Conservation (phyloP, 2,888 invertebrate species). For the Chymomyza fuscimana region DNA sequence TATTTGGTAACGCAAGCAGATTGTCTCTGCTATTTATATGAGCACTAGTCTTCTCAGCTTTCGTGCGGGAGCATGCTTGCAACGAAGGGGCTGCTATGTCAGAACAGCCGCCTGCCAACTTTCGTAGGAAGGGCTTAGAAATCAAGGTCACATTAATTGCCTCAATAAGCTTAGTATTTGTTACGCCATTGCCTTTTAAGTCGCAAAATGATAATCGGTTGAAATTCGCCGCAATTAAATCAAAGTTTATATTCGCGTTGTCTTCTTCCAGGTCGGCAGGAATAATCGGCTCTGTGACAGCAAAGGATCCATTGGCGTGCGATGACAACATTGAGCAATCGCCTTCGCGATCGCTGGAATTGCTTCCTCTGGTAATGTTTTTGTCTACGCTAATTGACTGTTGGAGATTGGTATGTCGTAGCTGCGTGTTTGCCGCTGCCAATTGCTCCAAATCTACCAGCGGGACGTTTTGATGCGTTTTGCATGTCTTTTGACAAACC, state of each 20-base stretch:
- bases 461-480: conserved; percentile 59
- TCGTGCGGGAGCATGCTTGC: conserved; percentile 77
- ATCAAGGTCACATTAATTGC: conserved; percentile 71
- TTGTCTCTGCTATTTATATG: conserved; percentile 68
- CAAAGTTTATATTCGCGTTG: conserved; percentile 66
- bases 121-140: conserved; percentile 67
- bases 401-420: conserved; percentile 33
- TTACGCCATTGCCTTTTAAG: conserved; percentile 25
- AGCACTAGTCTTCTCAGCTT: conserved; percentile 68
- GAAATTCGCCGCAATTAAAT: conserved; percentile 63
- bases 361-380: background rate
- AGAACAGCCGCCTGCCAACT: conserved; percentile 65
- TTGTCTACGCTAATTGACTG: conserved; percentile 22
- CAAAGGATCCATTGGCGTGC: conserved; percentile 61
- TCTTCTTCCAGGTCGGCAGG: conserved; percentile 66
- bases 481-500: too few relatives aligned
- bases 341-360: background rate
- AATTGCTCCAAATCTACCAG: conserved; percentile 65
- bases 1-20: conserved; percentile 69
- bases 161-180: conserved; percentile 53
- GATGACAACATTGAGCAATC: conserved; percentile 21
- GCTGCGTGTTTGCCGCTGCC: conserved; percentile 53
- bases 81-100: conserved; percentile 62
- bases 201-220: conserved; percentile 59
- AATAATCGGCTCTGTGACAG: conserved; percentile 62